A percentile compares a stretch with the other conserved stretches of the same genome.
Conservation (phyloP, 2,113 vertebrate species). For the Chionomys nivalis region DNA sequence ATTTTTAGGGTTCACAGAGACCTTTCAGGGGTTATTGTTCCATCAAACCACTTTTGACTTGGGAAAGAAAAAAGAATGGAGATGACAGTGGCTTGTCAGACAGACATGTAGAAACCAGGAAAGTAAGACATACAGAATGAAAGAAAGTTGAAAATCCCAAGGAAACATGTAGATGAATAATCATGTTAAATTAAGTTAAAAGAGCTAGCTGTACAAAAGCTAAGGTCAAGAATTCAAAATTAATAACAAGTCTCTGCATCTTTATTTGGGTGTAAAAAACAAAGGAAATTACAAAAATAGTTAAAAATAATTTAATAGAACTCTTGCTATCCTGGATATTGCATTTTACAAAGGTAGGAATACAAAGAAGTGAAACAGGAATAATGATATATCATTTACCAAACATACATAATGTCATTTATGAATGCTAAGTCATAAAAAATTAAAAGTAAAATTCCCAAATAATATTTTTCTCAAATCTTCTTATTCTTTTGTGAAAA, state of each 20-base stretch:
- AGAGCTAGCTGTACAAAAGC: not conserved
- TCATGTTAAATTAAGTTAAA: not conserved
- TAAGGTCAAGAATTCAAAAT: not conserved
- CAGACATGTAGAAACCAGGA: not conserved
- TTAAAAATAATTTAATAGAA: slow-evolving; percentile 4
- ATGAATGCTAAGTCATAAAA: not conserved
- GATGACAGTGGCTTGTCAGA: not conserved
- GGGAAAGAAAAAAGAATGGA: not conserved
- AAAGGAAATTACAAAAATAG: not conserved
- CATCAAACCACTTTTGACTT: not conserved
- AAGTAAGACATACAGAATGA: not conserved
- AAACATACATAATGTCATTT: not conserved
- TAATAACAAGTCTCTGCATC: not conserved
- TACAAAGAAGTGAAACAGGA: not conserved
- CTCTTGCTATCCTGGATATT: not conserved
- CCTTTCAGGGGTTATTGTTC: too few species aligned
- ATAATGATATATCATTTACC: not conserved
- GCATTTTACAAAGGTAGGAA: not conserved
- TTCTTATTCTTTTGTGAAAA: not conserved
- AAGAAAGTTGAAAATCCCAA: not conserved
- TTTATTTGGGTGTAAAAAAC: not conserved
- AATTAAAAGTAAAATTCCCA: not conserved
- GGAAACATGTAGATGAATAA: not conserved
- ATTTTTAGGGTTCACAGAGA: too few species aligned
- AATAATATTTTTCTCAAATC: not conserved